These are phyloP conservation scores for Antitype chi DNA, from an alignment of 2,888 invertebrate genomes.

Conservation along the genomic window DNA sequence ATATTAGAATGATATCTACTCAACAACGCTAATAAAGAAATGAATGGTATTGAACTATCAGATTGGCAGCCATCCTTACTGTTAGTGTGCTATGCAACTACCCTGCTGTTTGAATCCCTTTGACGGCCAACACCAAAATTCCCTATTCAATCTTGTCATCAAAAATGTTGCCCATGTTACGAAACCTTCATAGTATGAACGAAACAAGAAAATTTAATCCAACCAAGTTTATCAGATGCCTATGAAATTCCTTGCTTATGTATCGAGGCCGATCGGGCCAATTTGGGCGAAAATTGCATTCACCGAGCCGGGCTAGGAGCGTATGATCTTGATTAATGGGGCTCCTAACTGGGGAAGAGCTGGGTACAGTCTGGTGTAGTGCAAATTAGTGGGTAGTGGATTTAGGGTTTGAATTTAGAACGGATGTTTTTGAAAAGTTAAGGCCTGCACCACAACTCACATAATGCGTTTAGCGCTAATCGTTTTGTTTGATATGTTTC, in stretches of 20 bases:
- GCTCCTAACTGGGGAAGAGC: constrained; percentile 23
- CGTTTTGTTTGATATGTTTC: too few relatives aligned
- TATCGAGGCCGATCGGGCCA: constrained; percentile 39
- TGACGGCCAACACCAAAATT: constrained; percentile 1
- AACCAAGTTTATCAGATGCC: constrained; percentile 42
- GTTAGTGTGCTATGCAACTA: too few relatives aligned
- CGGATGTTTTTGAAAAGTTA: not conserved
- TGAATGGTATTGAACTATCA: too few relatives aligned
- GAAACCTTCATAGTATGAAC: not conserved
- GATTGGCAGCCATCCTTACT: too few relatives aligned
- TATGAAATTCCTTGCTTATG: constrained; percentile 51
- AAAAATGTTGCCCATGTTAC: constrained; percentile 13
- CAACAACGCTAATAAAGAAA: too few relatives aligned
- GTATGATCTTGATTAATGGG: constrained; percentile 61
- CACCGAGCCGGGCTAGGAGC: constrained; percentile 20
- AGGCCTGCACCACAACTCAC: too few relatives aligned
- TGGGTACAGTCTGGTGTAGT: constrained; percentile 1
- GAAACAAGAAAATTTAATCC: constrained; percentile 60
- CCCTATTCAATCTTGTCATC: constrained; percentile 4
- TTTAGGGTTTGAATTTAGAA: constrained; percentile 1
- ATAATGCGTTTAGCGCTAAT: too few relatives aligned
- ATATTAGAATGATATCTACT: too few relatives aligned
- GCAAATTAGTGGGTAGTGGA: constrained; percentile 1
- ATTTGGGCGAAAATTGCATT: constrained; percentile 64
- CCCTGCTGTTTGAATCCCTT: not conserved